Evolutionary conservation across 2,797 vertebrate species (phyloP).

Genomic region (Trichosurus vulpecula): DNA sequence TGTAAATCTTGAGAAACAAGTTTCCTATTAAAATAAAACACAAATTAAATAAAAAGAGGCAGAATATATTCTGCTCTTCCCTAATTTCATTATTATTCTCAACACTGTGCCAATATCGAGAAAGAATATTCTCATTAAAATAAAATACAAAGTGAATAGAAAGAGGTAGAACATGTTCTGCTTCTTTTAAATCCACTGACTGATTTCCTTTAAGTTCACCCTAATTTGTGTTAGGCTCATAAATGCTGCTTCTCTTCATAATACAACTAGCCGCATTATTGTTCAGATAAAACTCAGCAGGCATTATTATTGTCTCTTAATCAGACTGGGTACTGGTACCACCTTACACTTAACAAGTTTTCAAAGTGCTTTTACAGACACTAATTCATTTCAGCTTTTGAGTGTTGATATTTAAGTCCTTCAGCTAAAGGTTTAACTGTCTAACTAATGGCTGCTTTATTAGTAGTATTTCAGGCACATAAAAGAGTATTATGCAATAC

Average conservation of each 20-base stretch:
- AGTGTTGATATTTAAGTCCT: background rate
- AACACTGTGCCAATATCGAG: background rate
- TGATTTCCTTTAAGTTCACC: background rate
- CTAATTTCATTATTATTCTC: background rate
- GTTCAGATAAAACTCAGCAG: slow-evolving; percentile 2
- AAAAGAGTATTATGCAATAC: background rate
- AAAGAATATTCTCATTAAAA: background rate
- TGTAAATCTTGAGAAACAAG: background rate
- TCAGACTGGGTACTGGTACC: background rate
- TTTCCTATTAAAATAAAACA: background rate
- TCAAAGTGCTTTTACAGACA: slow-evolving; percentile 18
- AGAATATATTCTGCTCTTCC: slow-evolving; percentile 1
- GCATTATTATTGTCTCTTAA: slow-evolving; percentile 4
- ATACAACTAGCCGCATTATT: slow-evolving; percentile 24
- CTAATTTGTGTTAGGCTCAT: background rate
- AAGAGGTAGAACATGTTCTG: background rate
- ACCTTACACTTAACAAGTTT: background rate
- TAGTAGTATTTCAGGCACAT: background rate
- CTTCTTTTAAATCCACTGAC: background rate
- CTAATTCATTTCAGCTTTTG: background rate
- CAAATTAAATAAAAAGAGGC: background rate
- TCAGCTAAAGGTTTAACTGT: background rate
- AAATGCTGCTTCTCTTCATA: background rate
- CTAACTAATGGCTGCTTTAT: background rate
- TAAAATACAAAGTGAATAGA: background rate